Base-by-base conservation (phyloP, 2,888 invertebrate genomes). In the Cerastis leucographa region DNA sequence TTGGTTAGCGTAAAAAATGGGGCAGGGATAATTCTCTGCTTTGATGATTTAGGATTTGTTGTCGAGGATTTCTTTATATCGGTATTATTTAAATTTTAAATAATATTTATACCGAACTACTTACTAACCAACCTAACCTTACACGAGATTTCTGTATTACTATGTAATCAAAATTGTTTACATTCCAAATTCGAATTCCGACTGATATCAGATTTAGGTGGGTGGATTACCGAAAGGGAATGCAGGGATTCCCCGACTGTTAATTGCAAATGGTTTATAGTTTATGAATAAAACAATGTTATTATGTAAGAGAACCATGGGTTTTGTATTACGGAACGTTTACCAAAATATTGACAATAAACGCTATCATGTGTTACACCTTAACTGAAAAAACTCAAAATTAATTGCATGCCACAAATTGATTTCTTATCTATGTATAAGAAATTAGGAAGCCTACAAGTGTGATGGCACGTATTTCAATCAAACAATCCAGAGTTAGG, bases 381-480 rank as follows among this genome's bases (percentile, higher is more conserved):
- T 35, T 35, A 35, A 35, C 42, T 42, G 4, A 59, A 59, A n/a
- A 17, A 17, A 14, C 59, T 29, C 1, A 29, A 42, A 56, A 56
- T 56, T n/a, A 69, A 77, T 44, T 77, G 22, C 44, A 54, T 51
- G 22, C 44, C 46, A 29, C 22, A 68, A 68, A 68, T 62, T 74
- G 8, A 61, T 49, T 22, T 29, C n/a, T 62, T 49, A 65, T 65
- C 56, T 54, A 11, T 1, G 3, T 54, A 25, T 19, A 64, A 7
- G 42, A 5, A 29, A 76, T 59, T 44, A n/a, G 64, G 71, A 64
- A 61, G 22, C 40, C 14, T 65, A 67, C 66, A 77, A n/a, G 62
- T n/a, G 40, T 17, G n/a, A 40, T 29, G 51, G 64, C 73, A 85
- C 75, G 77, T 74, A 72, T 67, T 19, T 51, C 65, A 77, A 80